Percentiles rank a stretch among this genome's conserved stretches.
Evolutionary conservation across 2,113 vertebrate species (phyloP).

Genomic region (Rutilus rutilus): DNA sequence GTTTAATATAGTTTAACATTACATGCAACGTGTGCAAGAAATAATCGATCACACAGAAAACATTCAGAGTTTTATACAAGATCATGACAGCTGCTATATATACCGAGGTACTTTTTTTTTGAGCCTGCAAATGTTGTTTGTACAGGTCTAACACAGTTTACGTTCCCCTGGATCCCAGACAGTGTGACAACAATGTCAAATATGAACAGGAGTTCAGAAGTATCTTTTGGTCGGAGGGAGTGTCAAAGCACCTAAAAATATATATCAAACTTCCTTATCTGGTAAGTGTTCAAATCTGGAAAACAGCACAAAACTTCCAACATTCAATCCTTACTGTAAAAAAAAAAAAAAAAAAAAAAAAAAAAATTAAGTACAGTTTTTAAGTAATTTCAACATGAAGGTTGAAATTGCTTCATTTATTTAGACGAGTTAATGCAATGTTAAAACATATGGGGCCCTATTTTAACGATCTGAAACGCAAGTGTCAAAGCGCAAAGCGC

Average conservation of each 20-base stretch:
- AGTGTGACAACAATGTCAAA: neutral
- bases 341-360: no score
- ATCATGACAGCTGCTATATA: constrained; percentile 7
- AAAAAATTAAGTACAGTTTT: no score
- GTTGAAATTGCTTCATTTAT: no score
- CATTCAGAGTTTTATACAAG: neutral
- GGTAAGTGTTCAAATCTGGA: neutral
- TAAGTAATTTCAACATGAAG: no score
- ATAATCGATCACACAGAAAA: neutral
- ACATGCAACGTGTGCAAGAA: neutral
- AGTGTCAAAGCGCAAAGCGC: no score
- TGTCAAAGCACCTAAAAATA: neutral
- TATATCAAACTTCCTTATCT: neutral
- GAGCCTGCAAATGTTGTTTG: neutral
- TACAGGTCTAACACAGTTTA: neutral
- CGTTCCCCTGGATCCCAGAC: neutral
- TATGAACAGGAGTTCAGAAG: neutral
- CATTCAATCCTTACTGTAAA: no score
- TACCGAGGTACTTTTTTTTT: neutral
- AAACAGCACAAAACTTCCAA: no score
- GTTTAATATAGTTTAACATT: neutral
- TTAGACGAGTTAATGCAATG: no score
- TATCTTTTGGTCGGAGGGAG: neutral
- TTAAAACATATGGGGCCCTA: no score
- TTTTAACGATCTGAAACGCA: no score